Percentiles rank a stretch among this genome's conserved stretches.
Conservation (phyloP, 1,140 invertebrate genomes). For the Formica selysi region DNA sequence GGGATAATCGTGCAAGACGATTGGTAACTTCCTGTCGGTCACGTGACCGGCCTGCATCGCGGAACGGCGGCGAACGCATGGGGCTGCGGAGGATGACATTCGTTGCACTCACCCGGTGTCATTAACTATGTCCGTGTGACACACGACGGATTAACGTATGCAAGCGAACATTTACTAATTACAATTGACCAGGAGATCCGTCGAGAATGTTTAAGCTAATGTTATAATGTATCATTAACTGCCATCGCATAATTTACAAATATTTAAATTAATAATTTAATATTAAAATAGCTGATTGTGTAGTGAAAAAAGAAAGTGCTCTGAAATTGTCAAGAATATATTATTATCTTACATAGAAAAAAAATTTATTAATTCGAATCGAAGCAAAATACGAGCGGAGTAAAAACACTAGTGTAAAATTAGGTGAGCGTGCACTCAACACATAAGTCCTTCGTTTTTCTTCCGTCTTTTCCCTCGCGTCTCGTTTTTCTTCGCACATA, state of each 20-base stretch:
- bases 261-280: constrained; percentile 10
- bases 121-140: constrained; percentile 69
- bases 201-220: not conserved
- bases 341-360: no score
- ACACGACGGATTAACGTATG: constrained; percentile 63
- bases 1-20: constrained; percentile 86
- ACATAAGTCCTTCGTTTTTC: not conserved
- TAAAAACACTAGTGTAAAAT: constrained; percentile 18
- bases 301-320: not conserved
- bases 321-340: not conserved
- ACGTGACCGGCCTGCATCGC: constrained; percentile 82
- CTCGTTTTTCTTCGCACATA: not conserved
- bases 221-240: not conserved
- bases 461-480: constrained; percentile 16
- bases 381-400: constrained; percentile 20
- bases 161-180: constrained; percentile 68
- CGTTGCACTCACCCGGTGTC: constrained; percentile 78
- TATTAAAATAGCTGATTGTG: not conserved
- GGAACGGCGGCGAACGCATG: constrained; percentile 67
- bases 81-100: constrained; percentile 79
- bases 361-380: not conserved
- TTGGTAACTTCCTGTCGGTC: constrained; percentile 86
- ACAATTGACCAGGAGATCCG: constrained; percentile 55
- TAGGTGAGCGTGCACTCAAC: constrained; percentile 60
- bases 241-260: not conserved